phyloP scores from a whole-genome alignment of 2,113 vertebrate species.

The Calyptommatus sinebrachiatus region DNA sequence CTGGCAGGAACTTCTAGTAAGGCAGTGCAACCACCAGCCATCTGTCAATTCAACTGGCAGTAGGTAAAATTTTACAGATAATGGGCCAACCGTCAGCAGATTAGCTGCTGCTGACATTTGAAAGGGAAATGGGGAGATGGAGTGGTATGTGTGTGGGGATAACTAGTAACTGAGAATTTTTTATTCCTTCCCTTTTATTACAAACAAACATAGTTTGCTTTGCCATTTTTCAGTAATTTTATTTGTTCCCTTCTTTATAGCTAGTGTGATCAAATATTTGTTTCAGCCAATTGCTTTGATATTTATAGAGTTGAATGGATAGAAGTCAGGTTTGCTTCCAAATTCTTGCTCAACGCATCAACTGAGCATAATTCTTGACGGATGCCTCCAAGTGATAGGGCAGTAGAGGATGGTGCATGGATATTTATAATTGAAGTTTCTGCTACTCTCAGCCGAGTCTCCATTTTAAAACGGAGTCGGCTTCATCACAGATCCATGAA shows the following conservation, averaged over 20 bases:
- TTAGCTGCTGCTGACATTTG: conserved; percentile 11
- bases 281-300: background rate
- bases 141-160: background rate
- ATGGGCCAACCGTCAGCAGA: conserved; percentile 12
- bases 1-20: conserved; percentile 54
- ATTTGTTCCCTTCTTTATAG: background rate
- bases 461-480: too few species aligned
- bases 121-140: conserved; percentile 3
- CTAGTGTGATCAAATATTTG: background rate
- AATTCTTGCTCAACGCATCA: background rate
- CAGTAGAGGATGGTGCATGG: too few species aligned
- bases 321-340: background rate
- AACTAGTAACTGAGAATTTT: background rate
- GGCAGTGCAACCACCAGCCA: conserved; percentile 37
- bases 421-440: too few species aligned
- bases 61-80: conserved; percentile 39
- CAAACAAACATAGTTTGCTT: background rate
- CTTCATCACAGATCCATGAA: too few species aligned
- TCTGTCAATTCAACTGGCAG: conserved; percentile 49
- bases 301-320: background rate
- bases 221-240: background rate
- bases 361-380: too few species aligned
- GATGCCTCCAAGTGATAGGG: too few species aligned
- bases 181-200: background rate
- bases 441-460: too few species aligned